Conservation (phyloP, 2,113 vertebrate genomes). For the Antigone vipio region DNA sequence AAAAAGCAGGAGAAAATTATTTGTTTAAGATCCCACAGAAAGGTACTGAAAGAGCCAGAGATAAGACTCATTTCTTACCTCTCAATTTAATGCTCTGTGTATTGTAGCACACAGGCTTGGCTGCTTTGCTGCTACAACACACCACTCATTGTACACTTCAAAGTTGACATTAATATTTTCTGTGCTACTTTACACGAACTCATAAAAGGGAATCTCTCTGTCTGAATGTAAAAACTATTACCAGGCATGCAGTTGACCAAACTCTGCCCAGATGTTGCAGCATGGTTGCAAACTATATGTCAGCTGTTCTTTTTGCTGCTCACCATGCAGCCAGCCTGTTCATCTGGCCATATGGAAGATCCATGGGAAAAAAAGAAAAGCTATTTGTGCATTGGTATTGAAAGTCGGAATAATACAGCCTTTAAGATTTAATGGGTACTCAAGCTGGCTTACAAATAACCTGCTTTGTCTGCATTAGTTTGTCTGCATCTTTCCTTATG, state of each 20-base stretch:
- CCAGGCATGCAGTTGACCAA: constrained; percentile 60
- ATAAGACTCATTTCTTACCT: not conserved
- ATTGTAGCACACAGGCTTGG: not conserved
- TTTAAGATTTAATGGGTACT: constrained; percentile 77
- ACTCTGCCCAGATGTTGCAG: constrained; percentile 70
- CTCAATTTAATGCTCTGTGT: not conserved
- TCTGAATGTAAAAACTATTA: constrained; percentile 43
- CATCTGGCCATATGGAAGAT: constrained; percentile 73
- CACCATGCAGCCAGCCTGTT: constrained; percentile 62
- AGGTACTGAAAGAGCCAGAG: not conserved
- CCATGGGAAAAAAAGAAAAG: constrained; percentile 66
- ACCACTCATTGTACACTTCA: not conserved
- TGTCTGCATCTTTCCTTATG: constrained; percentile 39
- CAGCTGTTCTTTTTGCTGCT: constrained; percentile 71
- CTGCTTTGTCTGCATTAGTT: constrained; percentile 68
- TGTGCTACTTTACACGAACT: not conserved
- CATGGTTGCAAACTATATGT: constrained; percentile 63
- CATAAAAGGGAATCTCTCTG: constrained; percentile 32
- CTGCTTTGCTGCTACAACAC: not conserved
- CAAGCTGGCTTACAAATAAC: constrained; percentile 71
- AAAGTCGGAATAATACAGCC: constrained; percentile 68
- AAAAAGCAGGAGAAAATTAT: not conserved
- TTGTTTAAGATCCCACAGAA: not conserved
- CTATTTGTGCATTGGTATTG: constrained; percentile 65
- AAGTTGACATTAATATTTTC: not conserved